Percentiles rank a stretch among this genome's conserved stretches.
These are phyloP conservation scores for Willisornis vidua DNA, from an alignment of 2,113 vertebrate genomes.

Conservation along the genomic window DNA sequence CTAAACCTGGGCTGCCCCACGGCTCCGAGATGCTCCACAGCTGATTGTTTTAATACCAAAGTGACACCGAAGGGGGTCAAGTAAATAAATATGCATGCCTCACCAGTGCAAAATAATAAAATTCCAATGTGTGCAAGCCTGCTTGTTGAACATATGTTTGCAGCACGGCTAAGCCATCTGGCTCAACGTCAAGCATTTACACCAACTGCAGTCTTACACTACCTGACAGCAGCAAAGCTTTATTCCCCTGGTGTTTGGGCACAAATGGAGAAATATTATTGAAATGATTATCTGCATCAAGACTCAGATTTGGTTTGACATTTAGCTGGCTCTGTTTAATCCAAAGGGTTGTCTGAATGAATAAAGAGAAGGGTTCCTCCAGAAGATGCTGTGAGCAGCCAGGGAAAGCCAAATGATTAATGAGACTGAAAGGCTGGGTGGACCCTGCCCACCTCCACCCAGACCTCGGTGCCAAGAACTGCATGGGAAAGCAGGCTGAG, in stretches of 20 bases:
- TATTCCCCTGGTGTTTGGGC: slow-evolving; percentile 98
- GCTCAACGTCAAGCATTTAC: slow-evolving; percentile 99
- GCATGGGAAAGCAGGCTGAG: slow-evolving; percentile 88
- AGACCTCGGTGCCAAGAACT: slow-evolving; percentile 90
- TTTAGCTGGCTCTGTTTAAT: slow-evolving; percentile 99
- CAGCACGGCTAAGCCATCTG: slow-evolving; percentile 98
- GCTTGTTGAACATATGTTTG: slow-evolving; percentile 99
- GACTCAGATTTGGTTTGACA: slow-evolving; percentile 99
- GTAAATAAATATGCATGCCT: slow-evolving; percentile 96
- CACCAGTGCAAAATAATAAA: slow-evolving; percentile 98
- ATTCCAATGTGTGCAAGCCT: slow-evolving; percentile 92
- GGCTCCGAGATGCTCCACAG: slow-evolving; percentile 62
- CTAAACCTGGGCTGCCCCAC: slow-evolving; percentile 49
- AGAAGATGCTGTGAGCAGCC: slow-evolving; percentile 90
- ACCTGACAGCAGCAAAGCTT: slow-evolving; percentile 99
- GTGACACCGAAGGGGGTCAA: slow-evolving; percentile 82
- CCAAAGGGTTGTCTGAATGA: slow-evolving; percentile 99
- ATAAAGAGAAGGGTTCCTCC: slow-evolving; percentile 95
- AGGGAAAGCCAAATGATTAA: slow-evolving; percentile 95
- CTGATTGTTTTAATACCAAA: slow-evolving; percentile 79
- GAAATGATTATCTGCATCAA: slow-evolving; percentile 99
- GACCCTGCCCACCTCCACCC: slow-evolving; percentile 97
- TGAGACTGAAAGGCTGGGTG: slow-evolving; percentile 95
- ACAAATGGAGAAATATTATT: slow-evolving; percentile 99
- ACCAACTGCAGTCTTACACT: slow-evolving; percentile 99